Base-by-base conservation (phyloP, 2,113 vertebrate species). In the Nestor notabilis region DNA sequence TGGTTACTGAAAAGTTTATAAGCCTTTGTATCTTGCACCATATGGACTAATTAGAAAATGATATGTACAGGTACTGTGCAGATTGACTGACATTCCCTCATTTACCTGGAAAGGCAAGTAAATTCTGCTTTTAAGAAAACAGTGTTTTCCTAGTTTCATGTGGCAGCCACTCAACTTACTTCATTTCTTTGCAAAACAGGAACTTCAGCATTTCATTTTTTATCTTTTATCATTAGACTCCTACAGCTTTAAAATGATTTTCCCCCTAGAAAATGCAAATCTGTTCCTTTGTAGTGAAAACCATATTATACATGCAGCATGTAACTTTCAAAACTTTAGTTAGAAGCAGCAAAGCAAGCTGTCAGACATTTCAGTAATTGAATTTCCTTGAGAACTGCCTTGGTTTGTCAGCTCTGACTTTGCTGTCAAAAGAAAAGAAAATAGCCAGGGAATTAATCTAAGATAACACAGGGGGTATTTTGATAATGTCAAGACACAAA, bases 361-460 rank as follows among this genome's bases (percentile, higher is more conserved):
- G 98, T 98, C 97, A 98, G 95, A 97, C 92, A 95, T 97, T 98
- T 97, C 95, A 95, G 97, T 98, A 98, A 98, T 97, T 98, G 96
- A 98, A 98, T 98, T 98, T 98, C 97, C 97, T 96, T 97, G 97
- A 98, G 97, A 97, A 97, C 93, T 97, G 96, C 96, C 94, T 97
- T 93, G 89, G 97, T 95, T 97, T 98, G 97, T 98, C 97, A 98
- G 98, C 86, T 97, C 97, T 97, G 96, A 98, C 97, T 98, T 97
- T 92, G 95, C 97, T 97, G 97, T 98, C 97, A 98, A 96, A 98
- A 97, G 92, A 96, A 98, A 97, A 97, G 86, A 95, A 98, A 98
- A 97, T 97, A 97, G 96, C 97, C 87, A 94, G 95, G 90, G 90
- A 97, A 98, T 97, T 97, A 97, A 97, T 97, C 95, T 95, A 72